Conservation (phyloP, 2,888 invertebrate genomes). For the Sturmia bella region DNA sequence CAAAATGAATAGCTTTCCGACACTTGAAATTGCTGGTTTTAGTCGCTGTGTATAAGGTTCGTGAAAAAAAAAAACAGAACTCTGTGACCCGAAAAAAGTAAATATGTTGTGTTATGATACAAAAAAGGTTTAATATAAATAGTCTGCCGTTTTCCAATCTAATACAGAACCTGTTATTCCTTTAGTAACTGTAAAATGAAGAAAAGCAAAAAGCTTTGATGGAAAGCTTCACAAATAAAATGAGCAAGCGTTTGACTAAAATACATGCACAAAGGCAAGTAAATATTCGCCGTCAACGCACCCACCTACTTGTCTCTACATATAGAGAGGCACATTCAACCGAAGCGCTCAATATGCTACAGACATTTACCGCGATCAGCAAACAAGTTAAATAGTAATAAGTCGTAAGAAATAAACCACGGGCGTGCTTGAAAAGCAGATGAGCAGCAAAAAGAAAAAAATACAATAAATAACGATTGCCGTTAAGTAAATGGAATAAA, state of each 20-base stretch:
- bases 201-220: slow-evolving; percentile 48
- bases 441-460: slow-evolving; percentile 47
- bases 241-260: slow-evolving; percentile 41
- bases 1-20: too few species aligned
- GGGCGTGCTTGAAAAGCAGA: slow-evolving; percentile 40
- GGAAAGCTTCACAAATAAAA: slow-evolving; percentile 46
- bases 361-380: slow-evolving; percentile 61
- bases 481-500: slow-evolving; percentile 52
- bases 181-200: neutral
- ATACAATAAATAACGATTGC: slow-evolving; percentile 38
- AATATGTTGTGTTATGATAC: too few species aligned
- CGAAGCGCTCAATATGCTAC: slow-evolving; percentile 55
- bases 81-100: too few species aligned
- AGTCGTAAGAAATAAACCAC: slow-evolving; percentile 47
- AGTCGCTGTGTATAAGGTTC: too few species aligned
- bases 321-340: slow-evolving; percentile 54
- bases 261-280: slow-evolving; percentile 2
- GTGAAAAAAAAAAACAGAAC: too few species aligned
- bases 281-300: slow-evolving; percentile 30
- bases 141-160: neutral
- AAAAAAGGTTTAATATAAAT: too few species aligned
- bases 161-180: slow-evolving; percentile 36
- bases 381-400: slow-evolving; percentile 41
- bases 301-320: slow-evolving; percentile 54
- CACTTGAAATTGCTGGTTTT: too few species aligned